Evolutionary conservation across 1,140 invertebrate genomes (phyloP), one percentile per base, ranked within the genome.

Genomic region (Wasmannia auropunctata): DNA sequence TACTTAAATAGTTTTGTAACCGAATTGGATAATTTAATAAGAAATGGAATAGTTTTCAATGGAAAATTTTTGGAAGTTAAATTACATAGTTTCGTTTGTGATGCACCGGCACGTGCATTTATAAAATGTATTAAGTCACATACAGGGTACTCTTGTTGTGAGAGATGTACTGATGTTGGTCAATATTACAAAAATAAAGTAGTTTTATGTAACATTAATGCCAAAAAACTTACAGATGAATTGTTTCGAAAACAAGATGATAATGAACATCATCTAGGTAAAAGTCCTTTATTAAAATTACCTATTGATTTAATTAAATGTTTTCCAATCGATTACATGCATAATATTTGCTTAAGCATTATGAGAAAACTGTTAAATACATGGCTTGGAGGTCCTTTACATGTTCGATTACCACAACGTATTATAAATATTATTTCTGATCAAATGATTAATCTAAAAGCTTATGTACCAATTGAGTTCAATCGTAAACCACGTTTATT

Each of bases 241-340:
- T 72, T 28, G 11, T 72, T 72, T 54, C 51, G 69, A 14, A 51
- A 72, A 16, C 46, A 54, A 56, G 70, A 74, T 25, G 69, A 74
- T 58, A 11, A 56, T 14, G 49, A 74, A 10, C 51, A 56, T 14
- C 34, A 10, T 7, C 51, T 10, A 56, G n/a, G n/a, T n/a, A n/a
- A n/a, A n/a, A n/a, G n/a, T 74, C 34, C 3, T 74, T 16, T n/a
- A n/a, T 56, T 74, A 40, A 14, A 54, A 37, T 58, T 74, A 6
- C 11, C 51, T 7, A 75, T 75, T 16, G 49, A 72, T 28, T 54
- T 54, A 54, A 54, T 54, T 54, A 8, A 22, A 54, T 54, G 6
- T 2, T 54, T 54, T 22, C 7, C 51, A 8, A 54, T n/a, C 6
- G 19, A 54, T 22, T 54, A 54, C 19, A 54, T 54, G 51, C 51